A percentile compares a stretch with the other conserved stretches of the same genome.
These are phyloP conservation scores for Piscicola geometra DNA, from an alignment of 2,888 invertebrate species.

Conservation along the genomic window DNA sequence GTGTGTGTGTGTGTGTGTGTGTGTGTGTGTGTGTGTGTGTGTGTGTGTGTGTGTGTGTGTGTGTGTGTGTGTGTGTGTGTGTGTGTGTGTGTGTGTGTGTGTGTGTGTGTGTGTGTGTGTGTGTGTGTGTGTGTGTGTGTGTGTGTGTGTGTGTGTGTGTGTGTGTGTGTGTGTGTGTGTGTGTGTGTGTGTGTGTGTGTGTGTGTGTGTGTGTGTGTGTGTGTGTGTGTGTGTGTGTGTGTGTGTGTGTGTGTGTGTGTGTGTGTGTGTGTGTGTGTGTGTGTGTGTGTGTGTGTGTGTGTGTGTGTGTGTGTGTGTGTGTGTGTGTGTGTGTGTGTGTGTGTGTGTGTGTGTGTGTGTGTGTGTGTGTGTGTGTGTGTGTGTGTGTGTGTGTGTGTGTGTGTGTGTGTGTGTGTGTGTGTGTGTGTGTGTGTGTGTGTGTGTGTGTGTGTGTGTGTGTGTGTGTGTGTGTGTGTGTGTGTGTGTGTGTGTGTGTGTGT, in stretches of 20 bases:
- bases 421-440: no score
- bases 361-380: no score
- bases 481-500: no score
- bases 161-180: conserved; percentile 19
- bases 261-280: neutral
- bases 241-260: conserved; percentile 19
- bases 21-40: conserved; percentile 19
- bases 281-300: neutral
- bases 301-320: neutral
- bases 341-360: neutral
- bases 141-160: conserved; percentile 19
- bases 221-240: conserved; percentile 16
- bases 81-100: conserved; percentile 19
- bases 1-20: conserved; percentile 19
- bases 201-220: conserved; percentile 19
- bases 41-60: conserved; percentile 19
- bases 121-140: conserved; percentile 16
- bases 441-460: no score
- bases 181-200: conserved; percentile 19
- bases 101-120: conserved; percentile 19
- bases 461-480: no score
- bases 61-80: conserved; percentile 19
- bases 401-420: no score
- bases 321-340: neutral
- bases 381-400: no score